Base-by-base conservation (phyloP, 1,140 invertebrate species). In the Drosophila orosa region DNA sequence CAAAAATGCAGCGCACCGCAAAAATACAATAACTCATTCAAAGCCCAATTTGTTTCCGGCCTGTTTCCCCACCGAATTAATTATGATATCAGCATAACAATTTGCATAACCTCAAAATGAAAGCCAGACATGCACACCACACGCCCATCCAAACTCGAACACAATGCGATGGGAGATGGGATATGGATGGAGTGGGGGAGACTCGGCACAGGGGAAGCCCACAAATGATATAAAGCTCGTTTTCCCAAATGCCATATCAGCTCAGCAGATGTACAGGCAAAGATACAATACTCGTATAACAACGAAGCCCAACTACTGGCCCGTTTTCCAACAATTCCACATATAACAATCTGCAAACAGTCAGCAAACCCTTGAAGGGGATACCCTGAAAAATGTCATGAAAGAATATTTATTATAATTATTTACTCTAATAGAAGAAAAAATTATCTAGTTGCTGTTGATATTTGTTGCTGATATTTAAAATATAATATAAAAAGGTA, bases 21-120 rank as follows among this genome's bases (percentile, higher is more conserved):
- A 83, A 76, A 72, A 87, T 55, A 86, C 83, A 87, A 86, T 86
- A 87, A 89, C 83, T 87, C 83, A 87, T 87, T 89, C 83, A 87
- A 87, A 87, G 76, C 84, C 84, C 83, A 87, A 87, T 87, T 87
- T 69, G 83, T 87, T 87, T 87, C 83, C 83, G 83, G 79, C 84
- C 83, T 87, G 83, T 89, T 87, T 87, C 83, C 83, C 76, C 76
- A 77, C 73, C 79, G 84, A 87, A 87, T 89, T 87, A 87, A 87
- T 87, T 87, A 87, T 87, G 84, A 89, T 89, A 87, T 87, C 83
- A 89, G 79, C 79, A 87, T 87, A 87, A 89, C 83, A 87, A 87
- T 87, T 87, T 87, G 83, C 83, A 87, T 87, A 87, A 83, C 83
- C 84, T 87, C 83, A 87, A 83, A 89, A 79, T 69, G 84, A 87